Base-by-base conservation (phyloP, 2,113 vertebrate genomes). In the Sebastes schlegelii region DNA sequence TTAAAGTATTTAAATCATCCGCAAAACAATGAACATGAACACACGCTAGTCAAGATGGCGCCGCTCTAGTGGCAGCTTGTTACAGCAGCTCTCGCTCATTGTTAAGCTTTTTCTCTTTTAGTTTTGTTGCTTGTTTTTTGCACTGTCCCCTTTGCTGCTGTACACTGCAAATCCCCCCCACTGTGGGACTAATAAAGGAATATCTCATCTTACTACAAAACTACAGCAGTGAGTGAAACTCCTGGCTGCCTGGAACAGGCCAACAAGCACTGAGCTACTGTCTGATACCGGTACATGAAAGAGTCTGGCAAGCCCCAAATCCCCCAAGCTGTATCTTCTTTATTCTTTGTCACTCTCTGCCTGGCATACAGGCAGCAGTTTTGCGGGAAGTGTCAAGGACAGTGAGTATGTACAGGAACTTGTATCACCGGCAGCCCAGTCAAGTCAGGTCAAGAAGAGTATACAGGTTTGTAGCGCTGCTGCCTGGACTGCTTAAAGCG, bases 321-420 rank as follows among this genome's bases (percentile, higher is more conserved):
- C 46, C 55, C 45, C 46, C 9, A 8, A 55, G 49, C 51, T 42
- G 54, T 45, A 73, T 34, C 43, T 46, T 40, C 52, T 48, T 17
- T 34, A 6, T 60, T 45, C 26, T 67, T 61, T 64, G 62, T 45
- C 48, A 63, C 54, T 26, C 49, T 45, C 17, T 46, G 16, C 43
- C 17, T 46, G 16, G 49, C 52, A n/a, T 16, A 34, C 26, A 71
- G 34, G 14, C 9, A n/a, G 34, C 12, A 13, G 4, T 79, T 43
- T 11, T 62, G n/a, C 10, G 14, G 54, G 45, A 60, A 52, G 45
- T 67, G 8, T 65, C 58, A 77, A 77, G 66, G 67, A 52, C 60
- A 51, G 43, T 14, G 45, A 46, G 14, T 67, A 54, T 21, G n/a
- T n/a, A 52, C 16, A 23, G 0, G n/a, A 82, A 45, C 62, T 55